Evolutionary conservation across 2,113 vertebrate species (phyloP), one percentile per base, ranked within the genome.

Genomic region (Rhadina sibilatrix): DNA sequence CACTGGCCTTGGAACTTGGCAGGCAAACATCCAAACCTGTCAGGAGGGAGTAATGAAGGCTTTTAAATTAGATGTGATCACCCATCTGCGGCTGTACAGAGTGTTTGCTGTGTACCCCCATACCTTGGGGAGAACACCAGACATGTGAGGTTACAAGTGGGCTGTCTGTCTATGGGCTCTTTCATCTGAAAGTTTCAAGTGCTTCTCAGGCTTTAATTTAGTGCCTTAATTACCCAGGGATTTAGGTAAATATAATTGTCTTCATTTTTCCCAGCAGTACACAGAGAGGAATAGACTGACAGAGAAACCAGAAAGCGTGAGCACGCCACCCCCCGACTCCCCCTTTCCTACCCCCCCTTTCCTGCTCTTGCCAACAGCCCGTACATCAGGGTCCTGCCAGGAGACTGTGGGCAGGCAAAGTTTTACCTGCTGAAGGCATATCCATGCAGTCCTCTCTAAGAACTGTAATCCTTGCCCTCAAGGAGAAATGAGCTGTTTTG

Each of bases 21-120:
- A 90, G 96, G 94, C 96, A 96, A 95, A 80, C 75, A 59, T 91
- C 95, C 96, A 94, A 94, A 77, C 52, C 77, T 94, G 80, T 96
- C 95, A 94, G 69, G 31, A 90, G 96, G 91, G 87, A 95, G 84
- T 89, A 95, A 94, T 92, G 83, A 94, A 75, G 46, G 83, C 64
- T 83, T 93, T 92, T 79, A 93, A 96, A 97, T 95, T 64, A 93
- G 90, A 96, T 95, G 87, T 92, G 94, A 94, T 96, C 83, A 92
- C 92, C 91, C 85, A 89, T 94, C 83, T 96, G 86, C n/a, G 83
- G 69, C 86, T 63, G 40, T 72, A 78, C 79, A 80, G 93, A 71
- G 54, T 83, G 90, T 83, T 94, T 82, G 66, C 75, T 89, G 44
- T 61, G 68, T 86, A 94, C 47, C 56, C 46, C 46, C 0, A 3